Percentiles rank a stretch among this genome's conserved stretches.
These are phyloP conservation scores for Monochamus saltuarius DNA, from an alignment of 1,140 invertebrate species.

Conservation along the genomic window DNA sequence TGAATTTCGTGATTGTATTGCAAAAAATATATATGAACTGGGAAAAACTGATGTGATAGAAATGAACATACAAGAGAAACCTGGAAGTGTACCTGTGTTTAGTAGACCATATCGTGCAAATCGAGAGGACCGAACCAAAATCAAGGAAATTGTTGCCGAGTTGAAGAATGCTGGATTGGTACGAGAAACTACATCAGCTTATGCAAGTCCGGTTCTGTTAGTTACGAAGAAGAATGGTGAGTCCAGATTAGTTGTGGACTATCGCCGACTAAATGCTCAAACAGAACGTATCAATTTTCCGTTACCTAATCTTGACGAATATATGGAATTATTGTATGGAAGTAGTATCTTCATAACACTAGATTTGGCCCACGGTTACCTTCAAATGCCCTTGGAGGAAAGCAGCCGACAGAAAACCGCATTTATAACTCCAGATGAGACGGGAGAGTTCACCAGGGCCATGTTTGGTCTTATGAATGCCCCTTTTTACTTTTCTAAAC, in stretches of 20 bases:
- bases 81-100: background rate
- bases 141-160: slow-evolving; percentile 30
- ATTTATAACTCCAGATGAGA: too few relatives aligned
- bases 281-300: slow-evolving; percentile 37
- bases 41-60: background rate
- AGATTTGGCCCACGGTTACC: background rate
- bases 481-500: too few relatives aligned
- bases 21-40: slow-evolving; percentile 4
- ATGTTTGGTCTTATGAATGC: too few relatives aligned
- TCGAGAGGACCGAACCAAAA: background rate
- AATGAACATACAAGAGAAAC: slow-evolving; percentile 1
- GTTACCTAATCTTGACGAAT: slow-evolving; percentile 1
- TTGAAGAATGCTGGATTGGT: slow-evolving; percentile 35
- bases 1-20: too few relatives aligned
- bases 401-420: too few relatives aligned
- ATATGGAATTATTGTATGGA: background rate
- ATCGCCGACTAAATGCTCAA: slow-evolving; percentile 50
- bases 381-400: too few relatives aligned
- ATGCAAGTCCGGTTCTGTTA: slow-evolving; percentile 51
- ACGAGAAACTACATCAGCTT: slow-evolving; percentile 42
- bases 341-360: slow-evolving; percentile 4
- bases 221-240: slow-evolving; percentile 54
- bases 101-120: slow-evolving; percentile 4
- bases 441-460: too few relatives aligned
- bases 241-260: slow-evolving; percentile 55